These are phyloP conservation scores for Spea bombifrons DNA, from an alignment of 2,113 vertebrate genomes.

Conservation along the genomic window DNA sequence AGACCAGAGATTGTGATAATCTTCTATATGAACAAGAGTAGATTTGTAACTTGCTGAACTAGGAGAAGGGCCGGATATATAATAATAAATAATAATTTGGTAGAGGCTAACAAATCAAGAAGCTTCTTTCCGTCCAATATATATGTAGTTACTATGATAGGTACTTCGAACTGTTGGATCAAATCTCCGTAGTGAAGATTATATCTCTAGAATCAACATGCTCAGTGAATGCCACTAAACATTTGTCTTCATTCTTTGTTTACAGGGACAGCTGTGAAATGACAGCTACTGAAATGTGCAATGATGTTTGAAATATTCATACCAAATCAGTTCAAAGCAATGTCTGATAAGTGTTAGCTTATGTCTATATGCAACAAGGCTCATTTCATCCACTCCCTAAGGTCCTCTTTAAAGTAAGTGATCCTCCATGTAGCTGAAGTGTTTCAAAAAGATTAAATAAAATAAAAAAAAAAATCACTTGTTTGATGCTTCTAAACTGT, in stretches of 20 bases:
- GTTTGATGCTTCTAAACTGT: too few species aligned
- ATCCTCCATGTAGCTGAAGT: slow-evolving; percentile 24
- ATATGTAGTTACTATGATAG: too few species aligned
- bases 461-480: too few species aligned
- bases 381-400: slow-evolving; percentile 39
- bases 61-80: too few species aligned
- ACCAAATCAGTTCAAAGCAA: slow-evolving; percentile 43
- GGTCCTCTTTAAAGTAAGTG: slow-evolving; percentile 22
- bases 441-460: too few species aligned
- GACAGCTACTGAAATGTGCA: slow-evolving; percentile 47
- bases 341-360: slow-evolving; percentile 36
- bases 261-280: slow-evolving; percentile 43
- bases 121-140: too few species aligned
- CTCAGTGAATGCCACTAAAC: slow-evolving; percentile 22
- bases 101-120: too few species aligned
- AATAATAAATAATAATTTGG: too few species aligned
- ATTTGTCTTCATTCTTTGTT: slow-evolving; percentile 31
- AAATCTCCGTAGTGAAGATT: not conserved
- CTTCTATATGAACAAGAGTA: too few species aligned
- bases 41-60: too few species aligned
- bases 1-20: too few species aligned
- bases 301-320: slow-evolving; percentile 44
- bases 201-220: not conserved
- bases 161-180: too few species aligned
- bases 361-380: slow-evolving; percentile 43